These are phyloP conservation scores for Dynastes maya DNA, from an alignment of 2,888 invertebrate genomes.

Conservation along the genomic window DNA sequence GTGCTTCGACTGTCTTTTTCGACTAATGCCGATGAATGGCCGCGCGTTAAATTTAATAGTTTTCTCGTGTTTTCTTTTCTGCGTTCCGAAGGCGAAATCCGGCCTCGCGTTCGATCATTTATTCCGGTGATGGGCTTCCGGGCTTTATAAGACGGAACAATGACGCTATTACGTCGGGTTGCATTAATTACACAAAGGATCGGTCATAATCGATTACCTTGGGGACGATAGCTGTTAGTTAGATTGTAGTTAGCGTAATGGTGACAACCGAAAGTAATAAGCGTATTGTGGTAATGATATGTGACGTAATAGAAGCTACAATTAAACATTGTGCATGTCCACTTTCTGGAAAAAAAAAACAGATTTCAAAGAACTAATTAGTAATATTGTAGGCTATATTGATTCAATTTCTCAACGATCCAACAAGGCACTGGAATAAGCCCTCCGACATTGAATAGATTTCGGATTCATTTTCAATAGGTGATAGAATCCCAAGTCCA, in stretches of 20 bases:
- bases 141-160: constrained; percentile 21
- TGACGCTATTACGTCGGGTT: background rate
- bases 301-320: no score
- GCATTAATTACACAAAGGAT: constrained; percentile 31
- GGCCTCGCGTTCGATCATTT: constrained; percentile 16
- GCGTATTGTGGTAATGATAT: background rate
- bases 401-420: no score
- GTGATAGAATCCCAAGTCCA: no score
- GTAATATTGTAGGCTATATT: no score
- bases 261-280: background rate
- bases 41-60: constrained; percentile 42
- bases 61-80: constrained; percentile 41
- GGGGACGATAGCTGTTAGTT: background rate
- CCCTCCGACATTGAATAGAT: no score
- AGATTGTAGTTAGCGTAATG: background rate
- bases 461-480: no score
- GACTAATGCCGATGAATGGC: constrained; percentile 41
- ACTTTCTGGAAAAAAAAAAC: no score
- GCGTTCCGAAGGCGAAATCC: constrained; percentile 30
- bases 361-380: no score
- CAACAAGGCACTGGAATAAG: no score
- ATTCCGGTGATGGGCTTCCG: constrained; percentile 18
- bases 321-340: no score
- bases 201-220: constrained; percentile 25
- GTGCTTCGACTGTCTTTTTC: constrained; percentile 26